Base-by-base conservation (phyloP, 2,888 invertebrate species). In the Zaprionus bogoriensis region DNA sequence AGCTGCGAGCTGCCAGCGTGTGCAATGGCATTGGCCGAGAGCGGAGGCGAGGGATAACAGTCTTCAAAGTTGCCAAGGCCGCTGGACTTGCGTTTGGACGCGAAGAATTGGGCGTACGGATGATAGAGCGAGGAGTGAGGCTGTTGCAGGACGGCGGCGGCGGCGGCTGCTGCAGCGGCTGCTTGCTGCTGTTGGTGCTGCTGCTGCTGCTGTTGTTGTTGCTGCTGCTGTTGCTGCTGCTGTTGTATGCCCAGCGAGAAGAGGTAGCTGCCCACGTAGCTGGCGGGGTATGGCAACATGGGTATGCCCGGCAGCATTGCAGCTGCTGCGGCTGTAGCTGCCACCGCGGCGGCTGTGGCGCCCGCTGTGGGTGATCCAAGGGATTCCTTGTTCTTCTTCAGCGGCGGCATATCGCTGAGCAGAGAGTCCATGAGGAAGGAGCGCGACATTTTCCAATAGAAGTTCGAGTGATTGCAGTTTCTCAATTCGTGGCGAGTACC, bases 351-450 rank as follows among this genome's bases (percentile, higher is more conserved):
- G 5, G 87, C 84, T 0, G 79, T 72, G 9, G 79, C 62, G 38
- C 59, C 52, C 1, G 89, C 55, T 2, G 72, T 81, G 3, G 84
- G 74, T 3, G 85, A 81, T 17, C 75, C 74, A 10, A 88, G 62
- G 10, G 55, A 68, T 30, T 89, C 89, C 67, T 87, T 88, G 14
- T 62, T 63, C 77, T 89, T 89, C 20, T 79, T 77, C 30, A 93
- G 91, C 39, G 79, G 46, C 47, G 93, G 92, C 58, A 93, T 93
- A 83, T 92, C 93, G 91, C 93, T 94, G 72, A 96, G 95, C 57
- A 96, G 91, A 50, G 96, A 94, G 87, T 96, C 96, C 87, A 96
- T 95, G 57, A 96, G 90, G 88, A 96, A 96, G 72, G 96, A 96
- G 76, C 95, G 93, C 64, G 96, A 96, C 95, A 96, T 96, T 80